Evolutionary conservation across 2,797 vertebrate genomes (phyloP).

Genomic region (Synanceia verrucosa): DNA sequence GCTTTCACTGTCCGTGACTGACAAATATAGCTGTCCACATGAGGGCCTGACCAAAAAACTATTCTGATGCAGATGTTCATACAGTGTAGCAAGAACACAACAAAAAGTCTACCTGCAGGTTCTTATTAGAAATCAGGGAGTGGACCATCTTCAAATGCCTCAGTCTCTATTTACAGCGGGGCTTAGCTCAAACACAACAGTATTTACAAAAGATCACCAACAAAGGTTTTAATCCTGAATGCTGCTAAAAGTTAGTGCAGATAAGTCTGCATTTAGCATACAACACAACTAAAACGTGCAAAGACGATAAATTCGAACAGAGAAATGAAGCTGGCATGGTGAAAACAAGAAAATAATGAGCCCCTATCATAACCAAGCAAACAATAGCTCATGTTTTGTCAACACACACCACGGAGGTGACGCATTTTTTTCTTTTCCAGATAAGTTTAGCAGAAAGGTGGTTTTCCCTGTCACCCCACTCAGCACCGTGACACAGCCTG

Average conservation of each 20-base stretch:
- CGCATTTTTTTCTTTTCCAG: background rate
- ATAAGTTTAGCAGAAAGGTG: conserved; percentile 43
- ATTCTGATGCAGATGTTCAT: background rate
- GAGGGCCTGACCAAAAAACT: conserved; percentile 45
- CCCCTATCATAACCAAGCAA: background rate
- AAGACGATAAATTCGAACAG: background rate
- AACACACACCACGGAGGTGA: conserved; percentile 34
- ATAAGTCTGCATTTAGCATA: background rate
- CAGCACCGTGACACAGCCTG: conserved; percentile 19
- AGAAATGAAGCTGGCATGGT: background rate
- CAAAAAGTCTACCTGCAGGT: background rate
- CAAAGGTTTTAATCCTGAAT: background rate
- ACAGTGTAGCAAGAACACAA: background rate
- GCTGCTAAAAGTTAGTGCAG: background rate
- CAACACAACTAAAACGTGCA: background rate
- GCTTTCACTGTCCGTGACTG: conserved; percentile 8
- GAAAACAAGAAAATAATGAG: background rate
- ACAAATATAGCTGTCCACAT: conserved; percentile 30
- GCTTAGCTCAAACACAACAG: background rate
- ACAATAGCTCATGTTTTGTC: conserved; percentile 26
- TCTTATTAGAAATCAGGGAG: background rate
- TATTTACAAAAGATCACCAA: background rate
- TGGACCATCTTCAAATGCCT: background rate
- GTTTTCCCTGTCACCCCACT: too few relatives aligned
- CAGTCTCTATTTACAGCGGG: background rate